Evolutionary conservation across 2,888 invertebrate species (phyloP).

Genomic region (Eilema caniola): DNA sequence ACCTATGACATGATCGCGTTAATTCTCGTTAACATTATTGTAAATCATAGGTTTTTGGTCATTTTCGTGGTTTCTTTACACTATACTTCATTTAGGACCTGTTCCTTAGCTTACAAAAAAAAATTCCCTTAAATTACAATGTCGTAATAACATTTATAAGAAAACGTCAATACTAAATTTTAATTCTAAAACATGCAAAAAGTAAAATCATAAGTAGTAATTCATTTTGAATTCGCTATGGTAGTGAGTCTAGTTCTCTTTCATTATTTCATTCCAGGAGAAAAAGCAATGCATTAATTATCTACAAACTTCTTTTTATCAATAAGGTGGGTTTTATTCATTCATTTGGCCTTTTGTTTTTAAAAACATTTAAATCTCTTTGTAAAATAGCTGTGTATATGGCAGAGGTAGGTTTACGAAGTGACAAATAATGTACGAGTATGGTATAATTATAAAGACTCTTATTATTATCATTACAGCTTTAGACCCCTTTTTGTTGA

Average conservation of each 20-base stretch:
- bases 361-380: neutral
- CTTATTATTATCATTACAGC: neutral
- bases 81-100: too few species aligned
- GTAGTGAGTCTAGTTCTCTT: neutral
- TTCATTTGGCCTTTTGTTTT: neutral
- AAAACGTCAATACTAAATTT: too few species aligned
- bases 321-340: neutral
- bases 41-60: neutral
- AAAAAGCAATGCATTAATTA: neutral
- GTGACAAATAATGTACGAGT: neutral
- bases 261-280: neutral
- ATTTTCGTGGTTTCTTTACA: neutral
- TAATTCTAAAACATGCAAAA: too few species aligned
- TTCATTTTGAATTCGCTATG: neutral
- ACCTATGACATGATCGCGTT: too few species aligned
- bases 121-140: too few species aligned
- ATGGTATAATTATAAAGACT: too few species aligned
- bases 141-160: too few species aligned
- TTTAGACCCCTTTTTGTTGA: neutral
- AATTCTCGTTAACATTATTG: too few species aligned
- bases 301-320: neutral
- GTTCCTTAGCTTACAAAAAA: too few species aligned
- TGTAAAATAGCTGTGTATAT: neutral
- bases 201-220: too few species aligned
- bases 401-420: too few species aligned